A percentile compares a stretch with the other conserved stretches of the same genome.
phyloP scores from a whole-genome alignment of 2,888 invertebrate genomes.

The Allygus modestus region DNA sequence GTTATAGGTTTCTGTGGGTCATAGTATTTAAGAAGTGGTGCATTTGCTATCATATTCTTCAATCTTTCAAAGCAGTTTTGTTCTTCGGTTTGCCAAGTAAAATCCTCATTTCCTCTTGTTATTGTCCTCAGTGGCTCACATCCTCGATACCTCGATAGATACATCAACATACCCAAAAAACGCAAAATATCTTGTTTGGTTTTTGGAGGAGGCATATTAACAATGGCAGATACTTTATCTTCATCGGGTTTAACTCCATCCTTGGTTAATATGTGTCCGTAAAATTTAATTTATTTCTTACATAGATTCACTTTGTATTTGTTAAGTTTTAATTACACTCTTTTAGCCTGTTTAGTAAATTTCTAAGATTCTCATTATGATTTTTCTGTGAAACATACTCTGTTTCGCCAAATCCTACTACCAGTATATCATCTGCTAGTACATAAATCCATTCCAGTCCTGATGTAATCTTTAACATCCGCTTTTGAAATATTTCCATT shows the following conservation, averaged over 20 bases:
- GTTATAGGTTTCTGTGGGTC: conserved; percentile 26
- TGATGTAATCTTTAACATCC: conserved; percentile 63
- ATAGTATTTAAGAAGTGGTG: conserved; percentile 39
- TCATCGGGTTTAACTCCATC: conserved; percentile 54
- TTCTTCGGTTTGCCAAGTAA: conserved; percentile 41
- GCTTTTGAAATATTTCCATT: conserved; percentile 65
- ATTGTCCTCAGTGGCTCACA: conserved; percentile 67
- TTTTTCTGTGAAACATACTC: conserved; percentile 63
- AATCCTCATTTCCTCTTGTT: conserved; percentile 64
- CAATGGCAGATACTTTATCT: conserved; percentile 63
- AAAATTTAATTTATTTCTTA: conserved; percentile 47
- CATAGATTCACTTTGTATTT: conserved; percentile 60
- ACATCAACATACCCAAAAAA: conserved; percentile 69
- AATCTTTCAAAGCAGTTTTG: conserved; percentile 48
- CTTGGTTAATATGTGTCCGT: conserved; percentile 56
- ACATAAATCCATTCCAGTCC: conserved; percentile 64
- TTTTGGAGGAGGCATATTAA: conserved; percentile 64
- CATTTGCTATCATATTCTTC: conserved; percentile 20
- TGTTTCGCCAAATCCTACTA: conserved; percentile 64
- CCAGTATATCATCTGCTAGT: conserved; percentile 67
- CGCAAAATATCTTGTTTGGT: conserved; percentile 66
- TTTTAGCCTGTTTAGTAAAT: conserved; percentile 63
- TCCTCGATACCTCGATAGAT: conserved; percentile 69
- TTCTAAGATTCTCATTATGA: conserved; percentile 65
- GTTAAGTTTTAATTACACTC: conserved; percentile 65